Base-by-base conservation (phyloP, 1,140 invertebrate genomes). In the Aphis gossypii region DNA sequence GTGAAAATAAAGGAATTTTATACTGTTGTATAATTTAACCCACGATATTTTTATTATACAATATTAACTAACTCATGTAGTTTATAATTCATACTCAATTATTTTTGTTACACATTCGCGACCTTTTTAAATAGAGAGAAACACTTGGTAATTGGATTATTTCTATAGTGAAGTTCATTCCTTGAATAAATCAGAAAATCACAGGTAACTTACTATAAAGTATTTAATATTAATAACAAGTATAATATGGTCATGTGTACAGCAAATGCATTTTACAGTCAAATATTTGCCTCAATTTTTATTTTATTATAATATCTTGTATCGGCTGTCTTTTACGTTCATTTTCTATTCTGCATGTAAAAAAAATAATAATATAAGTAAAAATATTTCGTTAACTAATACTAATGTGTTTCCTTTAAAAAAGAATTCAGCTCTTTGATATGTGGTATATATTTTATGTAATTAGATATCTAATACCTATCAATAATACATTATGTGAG, bases 1-100 rank as follows among this genome's bases (percentile, higher is more conserved):
- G n/a, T n/a, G 35, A 76, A 76, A 35, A 76, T n/a, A 76, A 76
- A 76, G 30, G 14, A 76, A n/a, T 76, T 35, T 76, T n/a, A n/a
- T n/a, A n/a, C 30, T n/a, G 14, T 76, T 6, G 30, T 76, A 18
- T n/a, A 76, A 18, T n/a, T 76, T 76, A 68, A 76, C 30, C 18
- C n/a, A 2, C n/a, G 18, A 23, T 35, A 76, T 76, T 76, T 76
- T 76, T 76, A 76, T n/a, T 76, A 0, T 18, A 76, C 60, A 76
- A 76, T n/a, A n/a, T n/a, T 76, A 35, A 35, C 11, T n/a, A 76
- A n/a, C 30, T 76, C 14, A 14, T 18, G 5, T 5, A 76, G 30
- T 76, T 76, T 18, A 76, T 76, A 76, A 76, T 76, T 76, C n/a
- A 76, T 76, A n/a, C 60, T 76, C 30, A 76, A 76, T 76, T 76